These are phyloP conservation scores for Phragmatobia fuliginosa DNA, from an alignment of 2,888 invertebrate genomes.

Conservation along the genomic window DNA sequence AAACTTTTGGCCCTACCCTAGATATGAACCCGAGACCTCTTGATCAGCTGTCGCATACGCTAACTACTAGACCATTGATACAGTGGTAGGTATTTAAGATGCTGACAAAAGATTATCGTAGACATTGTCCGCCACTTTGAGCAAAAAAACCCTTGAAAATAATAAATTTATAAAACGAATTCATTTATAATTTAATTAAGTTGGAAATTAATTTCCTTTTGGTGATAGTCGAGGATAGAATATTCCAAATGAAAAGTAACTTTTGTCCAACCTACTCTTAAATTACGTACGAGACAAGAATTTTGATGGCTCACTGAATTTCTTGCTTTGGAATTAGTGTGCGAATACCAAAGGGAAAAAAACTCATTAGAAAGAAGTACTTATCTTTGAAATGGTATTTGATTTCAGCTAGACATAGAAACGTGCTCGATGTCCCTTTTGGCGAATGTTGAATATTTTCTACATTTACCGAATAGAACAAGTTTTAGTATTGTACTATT, in stretches of 20 bases:
- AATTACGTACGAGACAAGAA: constrained; percentile 63
- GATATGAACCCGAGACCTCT: no score
- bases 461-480: no score
- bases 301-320: constrained; percentile 53
- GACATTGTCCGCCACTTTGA: no score
- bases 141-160: neutral
- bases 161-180: neutral
- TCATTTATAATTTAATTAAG: neutral
- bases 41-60: no score
- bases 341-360: constrained; percentile 29
- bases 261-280: constrained; percentile 39
- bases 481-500: neutral
- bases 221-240: constrained; percentile 29
- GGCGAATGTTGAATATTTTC: neutral
- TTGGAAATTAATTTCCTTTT: constrained; percentile 8
- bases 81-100: no score
- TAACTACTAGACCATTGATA: no score
- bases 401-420: neutral
- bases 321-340: constrained; percentile 33
- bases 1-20: no score
- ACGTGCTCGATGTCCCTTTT: neutral
- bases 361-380: constrained; percentile 54
- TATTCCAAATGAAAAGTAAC: constrained; percentile 48
- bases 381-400: constrained; percentile 33
- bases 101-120: no score